These are phyloP conservation scores for Drosophila bocqueti DNA, from an alignment of 1,140 invertebrate species.

Conservation along the genomic window DNA sequence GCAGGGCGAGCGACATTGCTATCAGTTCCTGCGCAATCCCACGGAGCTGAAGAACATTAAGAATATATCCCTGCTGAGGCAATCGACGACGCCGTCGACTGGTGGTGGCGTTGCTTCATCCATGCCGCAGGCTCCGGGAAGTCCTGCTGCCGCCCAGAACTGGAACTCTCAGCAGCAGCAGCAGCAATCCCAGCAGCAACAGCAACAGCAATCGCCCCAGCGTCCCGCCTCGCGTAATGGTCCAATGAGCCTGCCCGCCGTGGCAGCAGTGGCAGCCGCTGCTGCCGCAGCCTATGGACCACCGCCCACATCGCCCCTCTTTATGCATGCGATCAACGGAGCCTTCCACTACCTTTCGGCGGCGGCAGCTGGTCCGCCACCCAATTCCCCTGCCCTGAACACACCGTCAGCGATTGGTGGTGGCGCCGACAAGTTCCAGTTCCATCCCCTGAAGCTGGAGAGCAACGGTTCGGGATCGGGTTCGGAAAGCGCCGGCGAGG, in stretches of 20 bases:
- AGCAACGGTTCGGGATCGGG: conserved; percentile 48
- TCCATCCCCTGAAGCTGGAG: conserved; percentile 79
- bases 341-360: conserved; percentile 82
- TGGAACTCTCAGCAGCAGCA: conserved; percentile 51
- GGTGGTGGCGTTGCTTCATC: background rate
- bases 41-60: conserved; percentile 96
- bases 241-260: conserved; percentile 69
- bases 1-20: conserved; percentile 98
- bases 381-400: conserved; percentile 73
- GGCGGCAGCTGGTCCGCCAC: conserved; percentile 69
- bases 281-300: conserved; percentile 80
- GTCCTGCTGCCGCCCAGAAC: conserved; percentile 47
- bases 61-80: conserved; percentile 94
- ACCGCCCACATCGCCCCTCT: conserved; percentile 82
- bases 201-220: conserved; percentile 60
- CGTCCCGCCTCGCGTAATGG: conserved; percentile 64
- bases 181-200: conserved; percentile 61
- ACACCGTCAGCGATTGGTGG: conserved; percentile 44
- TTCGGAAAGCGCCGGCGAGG: conserved; percentile 73
- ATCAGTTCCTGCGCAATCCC: conserved; percentile 96
- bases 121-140: conserved; percentile 42
- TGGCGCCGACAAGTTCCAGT: conserved; percentile 74
- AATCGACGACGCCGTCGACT: conserved; percentile 87
- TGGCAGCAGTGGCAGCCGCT: conserved; percentile 75
- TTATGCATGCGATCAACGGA: conserved; percentile 82